Conservation (phyloP, 2,888 invertebrate species). For the Teleiodes luculella region DNA sequence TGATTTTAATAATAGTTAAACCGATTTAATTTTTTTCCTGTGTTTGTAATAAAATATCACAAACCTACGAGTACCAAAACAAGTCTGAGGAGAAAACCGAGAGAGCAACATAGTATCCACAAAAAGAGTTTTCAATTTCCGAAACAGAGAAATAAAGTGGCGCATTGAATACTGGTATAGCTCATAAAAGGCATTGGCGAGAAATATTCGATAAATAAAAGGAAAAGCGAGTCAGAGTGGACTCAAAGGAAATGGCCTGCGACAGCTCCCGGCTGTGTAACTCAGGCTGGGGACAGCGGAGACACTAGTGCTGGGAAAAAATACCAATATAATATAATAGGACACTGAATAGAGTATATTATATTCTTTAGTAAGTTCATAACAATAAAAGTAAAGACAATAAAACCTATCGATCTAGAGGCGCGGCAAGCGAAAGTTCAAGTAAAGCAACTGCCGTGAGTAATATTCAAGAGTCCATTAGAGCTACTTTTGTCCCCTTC, state of each 20-base stretch:
- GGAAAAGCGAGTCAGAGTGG: constrained; percentile 23
- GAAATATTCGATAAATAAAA: constrained; percentile 27
- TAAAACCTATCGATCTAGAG: too few species aligned
- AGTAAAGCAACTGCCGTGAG: too few species aligned
- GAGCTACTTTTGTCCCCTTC: too few species aligned
- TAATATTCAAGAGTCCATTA: too few species aligned
- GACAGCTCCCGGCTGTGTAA: constrained; percentile 30
- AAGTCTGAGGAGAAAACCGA: not conserved
- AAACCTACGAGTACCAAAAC: too few species aligned
- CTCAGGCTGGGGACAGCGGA: constrained; percentile 21
- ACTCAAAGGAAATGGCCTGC: constrained; percentile 34
- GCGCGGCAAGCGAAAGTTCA: too few species aligned
- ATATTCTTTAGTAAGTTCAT: too few species aligned
- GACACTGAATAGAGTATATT: too few species aligned
- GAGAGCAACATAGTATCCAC: not conserved
- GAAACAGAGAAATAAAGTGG: constrained; percentile 9
- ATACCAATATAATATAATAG: too few species aligned
- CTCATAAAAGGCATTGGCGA: constrained; percentile 11
- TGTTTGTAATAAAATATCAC: too few species aligned
- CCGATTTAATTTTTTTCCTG: not conserved
- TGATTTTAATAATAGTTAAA: not conserved
- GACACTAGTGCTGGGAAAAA: constrained; percentile 11
- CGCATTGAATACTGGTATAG: constrained; percentile 18
- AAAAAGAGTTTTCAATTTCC: constrained; percentile 9
- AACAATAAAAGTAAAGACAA: too few species aligned